These are phyloP conservation scores for Aphelocoma coerulescens DNA, from an alignment of 2,113 vertebrate genomes.

Conservation along the genomic window DNA sequence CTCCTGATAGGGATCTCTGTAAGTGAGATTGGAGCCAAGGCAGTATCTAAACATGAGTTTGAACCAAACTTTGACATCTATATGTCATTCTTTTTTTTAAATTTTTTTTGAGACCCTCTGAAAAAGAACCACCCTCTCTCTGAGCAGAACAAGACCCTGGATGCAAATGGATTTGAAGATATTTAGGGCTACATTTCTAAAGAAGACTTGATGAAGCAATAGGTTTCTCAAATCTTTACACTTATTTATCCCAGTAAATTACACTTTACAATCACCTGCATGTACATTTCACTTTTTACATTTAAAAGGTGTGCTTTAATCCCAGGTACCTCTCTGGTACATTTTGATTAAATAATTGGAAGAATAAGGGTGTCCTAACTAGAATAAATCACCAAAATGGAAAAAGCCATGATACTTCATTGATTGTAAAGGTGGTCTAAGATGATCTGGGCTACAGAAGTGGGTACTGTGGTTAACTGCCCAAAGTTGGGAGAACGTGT, in stretches of 20 bases:
- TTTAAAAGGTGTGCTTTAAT: background rate
- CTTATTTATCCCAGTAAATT: background rate
- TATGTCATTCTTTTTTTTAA: background rate
- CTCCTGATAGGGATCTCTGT: background rate
- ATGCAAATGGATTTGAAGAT: background rate
- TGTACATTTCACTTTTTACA: background rate
- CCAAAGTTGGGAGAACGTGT: background rate
- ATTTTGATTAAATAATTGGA: background rate
- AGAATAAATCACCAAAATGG: background rate
- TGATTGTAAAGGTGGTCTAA: background rate
- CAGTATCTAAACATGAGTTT: background rate
- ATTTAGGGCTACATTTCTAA: background rate
- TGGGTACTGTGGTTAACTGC: background rate
- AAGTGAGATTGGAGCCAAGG: background rate
- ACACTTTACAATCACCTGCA: rapidly evolving
- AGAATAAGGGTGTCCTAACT: background rate
- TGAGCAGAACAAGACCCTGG: background rate
- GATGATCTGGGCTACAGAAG: background rate
- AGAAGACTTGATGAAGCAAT: background rate
- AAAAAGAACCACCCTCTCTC: background rate
- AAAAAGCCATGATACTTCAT: background rate
- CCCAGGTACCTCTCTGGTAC: background rate
- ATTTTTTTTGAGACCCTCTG: background rate
- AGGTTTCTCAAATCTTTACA: background rate
- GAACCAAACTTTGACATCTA: background rate